Evolutionary conservation across 2,113 vertebrate genomes (phyloP).

Genomic region (Sorex araneus): DNA sequence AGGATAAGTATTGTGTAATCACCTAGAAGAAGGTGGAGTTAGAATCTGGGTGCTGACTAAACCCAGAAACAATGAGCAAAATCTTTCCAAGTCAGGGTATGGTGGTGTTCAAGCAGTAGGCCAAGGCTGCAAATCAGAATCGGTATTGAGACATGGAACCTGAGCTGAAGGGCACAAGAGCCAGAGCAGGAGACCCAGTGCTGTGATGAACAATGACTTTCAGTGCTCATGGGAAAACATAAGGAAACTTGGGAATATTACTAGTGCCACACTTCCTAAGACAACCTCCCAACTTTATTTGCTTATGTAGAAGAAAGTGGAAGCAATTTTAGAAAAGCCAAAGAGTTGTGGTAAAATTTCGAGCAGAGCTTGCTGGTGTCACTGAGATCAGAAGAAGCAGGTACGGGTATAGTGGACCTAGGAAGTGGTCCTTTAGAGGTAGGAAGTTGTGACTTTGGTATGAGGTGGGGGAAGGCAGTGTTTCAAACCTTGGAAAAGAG

Average conservation of each 20-base stretch:
- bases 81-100: not conserved
- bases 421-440: not conserved
- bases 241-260: too few species aligned
- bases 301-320: conserved; percentile 3
- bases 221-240: too few species aligned
- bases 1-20: not conserved
- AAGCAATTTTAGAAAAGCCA: not conserved
- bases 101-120: too few species aligned
- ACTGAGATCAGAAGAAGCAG: not conserved
- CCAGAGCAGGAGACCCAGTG: too few species aligned
- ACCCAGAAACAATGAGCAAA: not conserved
- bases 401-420: too few species aligned
- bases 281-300: not conserved
- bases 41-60: not conserved
- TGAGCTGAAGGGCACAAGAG: not conserved
- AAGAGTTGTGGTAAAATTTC: not conserved
- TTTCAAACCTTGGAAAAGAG: not conserved
- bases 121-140: not conserved
- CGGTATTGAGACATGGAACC: not conserved
- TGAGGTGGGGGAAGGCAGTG: not conserved
- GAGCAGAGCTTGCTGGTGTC: not conserved
- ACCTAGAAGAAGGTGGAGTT: not conserved
- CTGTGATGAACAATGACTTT: not conserved
- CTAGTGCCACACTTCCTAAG: too few species aligned
- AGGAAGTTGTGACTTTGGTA: not conserved